Evolutionary conservation across 2,113 vertebrate genomes (phyloP).

Genomic region (Poecile atricapillus): DNA sequence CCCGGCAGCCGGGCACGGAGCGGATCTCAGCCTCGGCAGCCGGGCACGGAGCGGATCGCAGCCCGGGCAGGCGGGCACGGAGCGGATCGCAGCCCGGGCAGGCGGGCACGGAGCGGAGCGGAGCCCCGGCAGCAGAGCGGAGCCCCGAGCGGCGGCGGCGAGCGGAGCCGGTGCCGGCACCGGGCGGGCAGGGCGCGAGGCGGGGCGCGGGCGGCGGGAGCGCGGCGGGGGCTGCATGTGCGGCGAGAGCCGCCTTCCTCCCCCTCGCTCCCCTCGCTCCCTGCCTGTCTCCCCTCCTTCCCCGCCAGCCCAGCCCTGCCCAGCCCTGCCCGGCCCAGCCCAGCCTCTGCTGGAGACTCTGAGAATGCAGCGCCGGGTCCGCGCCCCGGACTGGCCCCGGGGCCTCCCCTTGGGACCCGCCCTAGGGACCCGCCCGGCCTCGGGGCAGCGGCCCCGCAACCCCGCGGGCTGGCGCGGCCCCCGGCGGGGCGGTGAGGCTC

Average conservation of each 20-base stretch:
- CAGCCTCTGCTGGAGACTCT: conserved; percentile 77
- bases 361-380: conserved; percentile 69
- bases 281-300: conserved; percentile 58
- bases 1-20: background rate
- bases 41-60: no score
- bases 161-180: background rate
- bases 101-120: no score
- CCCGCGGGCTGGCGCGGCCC: background rate
- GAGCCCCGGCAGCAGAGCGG: background rate
- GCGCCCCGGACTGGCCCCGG: background rate
- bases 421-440: background rate
- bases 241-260: conserved; percentile 13
- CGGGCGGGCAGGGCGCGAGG: conserved; percentile 1
- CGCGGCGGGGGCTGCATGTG: background rate
- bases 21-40: no score
- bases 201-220: conserved; percentile 45
- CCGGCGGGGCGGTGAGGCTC: background rate
- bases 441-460: no score
- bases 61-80: no score
- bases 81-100: no score
- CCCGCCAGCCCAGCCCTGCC: background rate
- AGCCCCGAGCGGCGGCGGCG: background rate
- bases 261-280: background rate
- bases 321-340: background rate
- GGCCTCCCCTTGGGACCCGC: background rate